Base-by-base conservation (phyloP, 1,140 invertebrate genomes). In the Parapsyche elsis region DNA sequence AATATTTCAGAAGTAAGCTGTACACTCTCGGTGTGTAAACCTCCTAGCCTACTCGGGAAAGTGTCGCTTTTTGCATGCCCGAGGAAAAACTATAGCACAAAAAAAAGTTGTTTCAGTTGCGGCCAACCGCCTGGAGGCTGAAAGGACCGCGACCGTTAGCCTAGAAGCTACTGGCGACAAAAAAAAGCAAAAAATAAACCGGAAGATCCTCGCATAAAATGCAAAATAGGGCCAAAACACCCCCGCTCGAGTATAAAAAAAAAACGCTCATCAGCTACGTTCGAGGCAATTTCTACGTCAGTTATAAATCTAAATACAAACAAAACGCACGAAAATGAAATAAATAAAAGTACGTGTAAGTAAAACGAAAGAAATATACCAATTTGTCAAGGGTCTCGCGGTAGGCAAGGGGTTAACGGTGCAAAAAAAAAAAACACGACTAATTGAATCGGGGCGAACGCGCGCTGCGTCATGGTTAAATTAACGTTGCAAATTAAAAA, bases 401-500 rank as follows among this genome's bases (percentile, higher is more conserved):
- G 23, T 67, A 2, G 5, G 24, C 26, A 67, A 26, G 16, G 24
- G 64, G 64, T 30, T 67, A 16, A 67, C 23, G 24, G 14, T 67
- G 64, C 24, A 23, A 53, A 67, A 67, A 21, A 61, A 61, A 61
- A 61, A 61, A 23, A 23, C 59, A 21, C 1, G 7, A 23, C 23
- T 67, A 67, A 67, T 67, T 67, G 64, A 67, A 67, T 67, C 30
- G 30, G 30, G 7, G 10, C 23, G 64, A 67, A 16, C 1, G 21
- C 23, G 64, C 23, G 49, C 12, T 26, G 5, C 64, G 64, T 16
- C 10, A 53, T 14, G 49, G 49, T 53, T 53, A 12, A 67, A 67
- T 67, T 67, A 67, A 26, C 64, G 64, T 67, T 9, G 64, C 64
- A 67, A 67, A 67, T 67, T 67, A 67, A 67, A 38, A 67, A 67